Evolutionary conservation across 2,113 vertebrate species (phyloP), one percentile per base, ranked within the genome.

Genomic region (Lagopus muta): DNA sequence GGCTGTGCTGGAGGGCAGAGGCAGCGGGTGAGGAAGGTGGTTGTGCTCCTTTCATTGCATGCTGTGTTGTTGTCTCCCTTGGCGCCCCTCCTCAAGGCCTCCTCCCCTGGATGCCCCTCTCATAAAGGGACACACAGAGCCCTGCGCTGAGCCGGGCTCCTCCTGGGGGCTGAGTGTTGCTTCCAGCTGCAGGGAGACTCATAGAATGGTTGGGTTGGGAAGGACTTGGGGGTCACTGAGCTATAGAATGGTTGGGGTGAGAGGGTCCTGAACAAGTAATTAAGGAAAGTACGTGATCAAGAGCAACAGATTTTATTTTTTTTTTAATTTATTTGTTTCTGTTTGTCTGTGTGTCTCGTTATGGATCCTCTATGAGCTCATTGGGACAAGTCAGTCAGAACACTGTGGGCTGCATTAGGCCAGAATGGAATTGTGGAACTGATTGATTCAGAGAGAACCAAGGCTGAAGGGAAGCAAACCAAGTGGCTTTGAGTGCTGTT

Each of bases 121-220:
- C 7, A 1, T 2, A 16, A 3, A 5, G 50, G 52, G 20, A 32
- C 1, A 8, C 50, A 55, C 48, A 11, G 4, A 55, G 40, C 50
- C 40, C 50, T 32, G 8, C 4, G 38, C 16, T 7, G 38, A 3
- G 4, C 50, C 7, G 2, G 17, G 22, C 22, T 28, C 48, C 22
- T 27, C 62, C 32, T 1, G 1, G 45, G 10, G 32, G 47, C 65
- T 2, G 30, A 17, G 2, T 0, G 20, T 47, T 11, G 0, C 13
- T 12, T 14, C 5, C 21, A 7, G 40, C 3, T 6, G 48, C 76
- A 36, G 75, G 24, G 30, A 48, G 43, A 50, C 21, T 48, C 47
- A 48, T 24, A 22, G 47, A 48, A 48, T 48, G 47, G 47, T 48
- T 22, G 20, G 47, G 47, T 48, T 24, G 47, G 47, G 47, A 48